Percentiles rank a stretch among this genome's conserved stretches.
Evolutionary conservation across 2,113 vertebrate genomes (phyloP).

Genomic region (Larimichthys polyactis): DNA sequence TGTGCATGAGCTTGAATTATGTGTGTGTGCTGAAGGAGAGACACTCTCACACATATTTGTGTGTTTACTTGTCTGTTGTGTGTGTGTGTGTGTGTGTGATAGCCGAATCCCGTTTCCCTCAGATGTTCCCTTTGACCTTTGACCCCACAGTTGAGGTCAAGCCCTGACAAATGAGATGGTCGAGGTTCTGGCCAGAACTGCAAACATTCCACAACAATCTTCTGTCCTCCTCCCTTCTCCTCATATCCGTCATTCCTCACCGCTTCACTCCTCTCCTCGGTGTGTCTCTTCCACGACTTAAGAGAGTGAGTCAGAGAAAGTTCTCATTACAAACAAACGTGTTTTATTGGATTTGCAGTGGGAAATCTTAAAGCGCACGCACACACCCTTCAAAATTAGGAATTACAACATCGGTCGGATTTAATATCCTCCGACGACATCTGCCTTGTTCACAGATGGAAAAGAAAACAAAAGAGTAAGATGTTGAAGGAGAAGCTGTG

Average conservation of each 20-base stretch:
- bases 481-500: slow-evolving; percentile 48
- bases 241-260: slow-evolving; percentile 64
- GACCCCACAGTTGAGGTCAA: slow-evolving; percentile 71
- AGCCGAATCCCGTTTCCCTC: slow-evolving; percentile 64
- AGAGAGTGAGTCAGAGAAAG: slow-evolving; percentile 40
- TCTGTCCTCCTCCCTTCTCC: slow-evolving; percentile 63
- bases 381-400: slow-evolving; percentile 45
- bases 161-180: slow-evolving; percentile 81
- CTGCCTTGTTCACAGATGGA: slow-evolving; percentile 56
- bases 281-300: slow-evolving; percentile 29
- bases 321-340: slow-evolving; percentile 58
- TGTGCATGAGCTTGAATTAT: slow-evolving; percentile 45
- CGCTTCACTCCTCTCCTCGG: slow-evolving; percentile 57
- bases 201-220: slow-evolving; percentile 83
- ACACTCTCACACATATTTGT: slow-evolving; percentile 52
- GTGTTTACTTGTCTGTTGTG: slow-evolving; percentile 59
- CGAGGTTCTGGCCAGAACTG: slow-evolving; percentile 70
- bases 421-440: slow-evolving; percentile 55
- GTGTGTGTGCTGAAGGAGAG: slow-evolving; percentile 39
- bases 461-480: slow-evolving; percentile 49
- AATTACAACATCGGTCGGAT: slow-evolving; percentile 58
- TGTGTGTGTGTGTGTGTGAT: slow-evolving; percentile 29
- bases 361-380: slow-evolving; percentile 47
- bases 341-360: slow-evolving; percentile 55
- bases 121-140: slow-evolving; percentile 75